Evolutionary conservation across 1,140 invertebrate species (phyloP), one percentile per base, ranked within the genome.

Genomic region (Rhopalosiphum padi): DNA sequence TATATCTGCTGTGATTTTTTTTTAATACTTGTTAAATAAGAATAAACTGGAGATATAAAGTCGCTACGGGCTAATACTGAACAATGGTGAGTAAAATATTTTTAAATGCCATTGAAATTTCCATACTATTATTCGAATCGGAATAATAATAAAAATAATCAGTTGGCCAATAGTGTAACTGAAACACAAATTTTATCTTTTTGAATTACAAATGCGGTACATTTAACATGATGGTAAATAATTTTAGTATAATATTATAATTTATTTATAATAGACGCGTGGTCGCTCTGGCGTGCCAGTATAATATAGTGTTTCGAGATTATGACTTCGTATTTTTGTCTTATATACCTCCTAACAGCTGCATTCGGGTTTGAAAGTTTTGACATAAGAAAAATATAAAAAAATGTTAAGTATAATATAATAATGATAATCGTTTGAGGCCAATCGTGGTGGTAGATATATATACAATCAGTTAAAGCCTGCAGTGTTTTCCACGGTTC

Each of bases 401-500:
- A 68, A 30, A 25, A n/a, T 9, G 60, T 68, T n/a, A 77, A 77
- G 60, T 77, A 77, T 43, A 86, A 86, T 43, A 25, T 25, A 43
- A 43, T 85, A 86, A 30, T n/a, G 41, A 46, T 86, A 86, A 86
- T 48, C 41, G 85, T 86, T 86, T 43, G 41, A 86, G 41, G 83
- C 41, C 8, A 30, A 86, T 43, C 37, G 37, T 25, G 37, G 23
- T 83, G 37, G 22, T 22, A 83, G 82, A 25, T 9, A 37, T 83
- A 41, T 83, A 83, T 77, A 35, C 6, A 35, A 41, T 43, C 87
- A n/a, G 60, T n/a, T n/a, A 53, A 37, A 37, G 46, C 86, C 86
- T 35, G 60, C 15, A 88, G 48, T 87, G 18, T 53, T 89, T 89
- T 89, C 87, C 87, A 89, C 87, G 48, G 48, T 23, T 37, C 87